Percentiles rank a stretch among this genome's conserved stretches.
Conservation (phyloP, 2,113 vertebrate species). For the Oreocharis arfaki region DNA sequence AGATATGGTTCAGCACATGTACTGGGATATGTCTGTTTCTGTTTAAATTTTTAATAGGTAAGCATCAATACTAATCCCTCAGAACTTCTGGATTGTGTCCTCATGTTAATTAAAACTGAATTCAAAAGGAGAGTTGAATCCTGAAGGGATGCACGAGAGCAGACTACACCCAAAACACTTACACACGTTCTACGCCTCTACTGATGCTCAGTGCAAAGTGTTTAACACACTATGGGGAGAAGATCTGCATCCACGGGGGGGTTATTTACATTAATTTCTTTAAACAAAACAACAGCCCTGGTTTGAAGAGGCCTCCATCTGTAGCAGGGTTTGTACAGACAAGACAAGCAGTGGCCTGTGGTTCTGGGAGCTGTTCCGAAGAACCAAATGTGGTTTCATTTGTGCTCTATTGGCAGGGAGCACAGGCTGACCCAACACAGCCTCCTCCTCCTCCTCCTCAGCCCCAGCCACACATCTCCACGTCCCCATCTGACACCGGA, state of each 20-base stretch:
- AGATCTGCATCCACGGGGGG: neutral
- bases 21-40: neutral
- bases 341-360: neutral
- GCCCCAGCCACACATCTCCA: rapidly evolving
- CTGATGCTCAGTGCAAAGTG: neutral
- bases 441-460: neutral
- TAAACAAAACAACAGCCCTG: neutral
- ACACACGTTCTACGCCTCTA: no score
- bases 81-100: neutral
- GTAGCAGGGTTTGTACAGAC: neutral
- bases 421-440: neutral
- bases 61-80: neutral
- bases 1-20: neutral
- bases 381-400: neutral
- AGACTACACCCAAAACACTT: neutral
- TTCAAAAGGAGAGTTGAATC: neutral
- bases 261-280: neutral
- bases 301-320: neutral
- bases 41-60: neutral
- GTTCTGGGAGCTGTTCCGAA: neutral
- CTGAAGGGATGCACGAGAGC: neutral
- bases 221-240: neutral
- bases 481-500: neutral
- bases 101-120: neutral
- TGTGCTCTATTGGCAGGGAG: neutral